Base-by-base conservation (phyloP, 2,888 invertebrate genomes). In the Parnassius mnemosyne region DNA sequence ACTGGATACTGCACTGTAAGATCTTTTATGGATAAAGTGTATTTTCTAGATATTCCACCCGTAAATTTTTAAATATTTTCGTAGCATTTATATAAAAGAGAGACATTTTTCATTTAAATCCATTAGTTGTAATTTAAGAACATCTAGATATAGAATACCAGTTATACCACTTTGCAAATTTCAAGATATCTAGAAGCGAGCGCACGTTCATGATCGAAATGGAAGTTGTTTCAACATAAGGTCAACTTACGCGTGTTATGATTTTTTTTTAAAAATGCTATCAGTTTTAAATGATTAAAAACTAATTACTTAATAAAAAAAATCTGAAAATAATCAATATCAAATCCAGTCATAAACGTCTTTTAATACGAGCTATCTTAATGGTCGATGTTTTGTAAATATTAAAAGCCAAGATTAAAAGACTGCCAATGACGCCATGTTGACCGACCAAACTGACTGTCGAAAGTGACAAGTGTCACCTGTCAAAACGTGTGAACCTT, bases 401-500 rank as follows among this genome's bases (percentile, higher is more conserved):
- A 34, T 34, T 34, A 7, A 34, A 34, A 34, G 34, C 34, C 34
- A 34, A 34, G 34, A 34, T 34, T 34, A 13, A 13, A 20, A n/a
- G 51, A 42, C 46, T 53, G 55, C 53, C 63, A 63, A 63, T 56
- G 52, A 55, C 66, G 71, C 71, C 69, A 74, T 80, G 72, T 80
- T 79, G 80, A 80, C 76, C 75, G 78, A 77, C 72, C 71, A 65
- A 58, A 66, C 61, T 59, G 70, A 73, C 72, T 73, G 75, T 74
- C 71, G 73, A 63, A 20, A 60, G 57, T 76, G 79, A 78, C 77
- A 79, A 77, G 75, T 81, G 83, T 77, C 79, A 79, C 69, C 70
- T 78, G 77, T 77, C 73, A 79, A 76, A 68, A 70, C 81, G 83
- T 87, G 87, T 82, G 86, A 87, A 83, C 80, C 34, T 34, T 34